Conservation (phyloP, 64 coral and sea anemone genomes). For the Actinia equina region DNA sequence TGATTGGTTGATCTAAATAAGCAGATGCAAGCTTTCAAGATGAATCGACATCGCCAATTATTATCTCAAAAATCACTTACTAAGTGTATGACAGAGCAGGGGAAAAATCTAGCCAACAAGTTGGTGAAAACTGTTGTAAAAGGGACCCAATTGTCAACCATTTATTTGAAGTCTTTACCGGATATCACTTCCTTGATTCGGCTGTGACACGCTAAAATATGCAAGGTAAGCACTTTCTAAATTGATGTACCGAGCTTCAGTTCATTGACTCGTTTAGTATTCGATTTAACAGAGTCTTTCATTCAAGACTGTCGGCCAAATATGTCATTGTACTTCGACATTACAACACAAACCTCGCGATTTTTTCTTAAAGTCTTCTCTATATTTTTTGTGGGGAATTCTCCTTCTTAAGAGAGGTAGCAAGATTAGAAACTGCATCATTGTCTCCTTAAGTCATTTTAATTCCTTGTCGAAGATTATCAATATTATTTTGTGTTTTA, state of each 20-base stretch:
- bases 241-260: neutral
- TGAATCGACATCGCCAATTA: neutral
- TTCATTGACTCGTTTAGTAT: neutral
- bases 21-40: conserved; percentile 8
- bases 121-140: neutral
- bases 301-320: neutral
- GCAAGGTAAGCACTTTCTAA: conserved; percentile 10
- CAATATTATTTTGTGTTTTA: neutral
- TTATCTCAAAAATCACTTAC: neutral
- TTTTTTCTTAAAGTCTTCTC: no score
- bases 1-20: neutral
- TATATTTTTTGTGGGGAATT: no score
- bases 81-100: neutral
- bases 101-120: neutral
- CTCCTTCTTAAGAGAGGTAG: no score
- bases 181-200: neutral
- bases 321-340: neutral
- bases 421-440: no score
- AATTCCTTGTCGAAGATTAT: neutral
- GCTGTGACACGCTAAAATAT: neutral
- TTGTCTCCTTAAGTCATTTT: neutral
- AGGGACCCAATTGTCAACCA: neutral
- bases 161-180: neutral
- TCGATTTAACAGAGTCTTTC: neutral
- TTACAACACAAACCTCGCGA: neutral